Percentiles rank a stretch among this genome's conserved stretches.
Conservation (phyloP, 2,888 invertebrate genomes). For the Tetramorium bicarinatum region DNA sequence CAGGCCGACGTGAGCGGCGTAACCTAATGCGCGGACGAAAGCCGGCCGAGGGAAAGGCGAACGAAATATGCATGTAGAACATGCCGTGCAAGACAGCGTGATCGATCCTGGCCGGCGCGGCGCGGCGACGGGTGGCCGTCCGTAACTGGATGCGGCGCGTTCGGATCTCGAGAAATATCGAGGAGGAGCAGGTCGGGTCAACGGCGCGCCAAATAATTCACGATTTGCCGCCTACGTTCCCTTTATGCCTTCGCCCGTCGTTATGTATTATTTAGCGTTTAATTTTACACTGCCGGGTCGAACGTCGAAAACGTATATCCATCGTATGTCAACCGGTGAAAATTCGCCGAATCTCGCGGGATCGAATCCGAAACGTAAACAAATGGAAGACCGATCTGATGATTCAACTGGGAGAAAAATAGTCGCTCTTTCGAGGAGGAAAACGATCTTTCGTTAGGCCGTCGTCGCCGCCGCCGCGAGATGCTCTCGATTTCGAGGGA, state of each 20-base stretch:
- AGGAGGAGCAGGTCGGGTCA: not conserved
- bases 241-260: slow-evolving; percentile 30
- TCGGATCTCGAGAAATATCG: slow-evolving; percentile 42
- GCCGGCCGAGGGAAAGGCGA: not conserved
- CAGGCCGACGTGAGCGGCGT: slow-evolving; percentile 52
- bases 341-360: not conserved
- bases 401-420: not conserved
- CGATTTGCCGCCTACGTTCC: not conserved
- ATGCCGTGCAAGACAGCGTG: slow-evolving; percentile 16
- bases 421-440: not conserved
- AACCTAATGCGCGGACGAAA: slow-evolving; percentile 40
- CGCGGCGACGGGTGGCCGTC: not conserved
- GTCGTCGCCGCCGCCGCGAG: not conserved
- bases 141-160: slow-evolving; percentile 23
- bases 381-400: not conserved
- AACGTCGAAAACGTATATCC: not conserved
- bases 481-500: slow-evolving; percentile 40
- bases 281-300: slow-evolving; percentile 34
- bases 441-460: slow-evolving; percentile 1
- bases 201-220: slow-evolving; percentile 47
- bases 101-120: slow-evolving; percentile 24
- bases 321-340: not conserved
- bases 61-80: slow-evolving; percentile 49
- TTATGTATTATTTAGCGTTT: slow-evolving; percentile 52
- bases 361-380: not conserved